Evolutionary conservation across 64 coral and sea anemone genomes (phyloP).

Genomic region (Orbicella faveolata): DNA sequence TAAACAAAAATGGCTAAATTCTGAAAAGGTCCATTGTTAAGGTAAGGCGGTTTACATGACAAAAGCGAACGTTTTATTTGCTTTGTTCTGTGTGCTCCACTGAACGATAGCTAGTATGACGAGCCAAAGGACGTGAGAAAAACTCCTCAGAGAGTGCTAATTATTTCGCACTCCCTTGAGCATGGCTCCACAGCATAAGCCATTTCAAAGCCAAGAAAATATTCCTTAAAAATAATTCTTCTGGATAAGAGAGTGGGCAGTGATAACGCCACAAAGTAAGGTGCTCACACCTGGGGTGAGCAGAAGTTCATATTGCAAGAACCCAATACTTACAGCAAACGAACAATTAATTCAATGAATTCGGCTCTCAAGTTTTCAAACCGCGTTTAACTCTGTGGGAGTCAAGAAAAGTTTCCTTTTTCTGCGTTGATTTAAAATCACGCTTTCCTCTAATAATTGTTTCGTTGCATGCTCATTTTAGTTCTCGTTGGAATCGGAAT

Average conservation of each 20-base stretch:
- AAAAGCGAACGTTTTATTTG: slow-evolving; percentile 19
- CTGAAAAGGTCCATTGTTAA: slow-evolving; percentile 23
- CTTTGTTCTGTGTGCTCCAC: slow-evolving; percentile 27
- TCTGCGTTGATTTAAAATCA: neutral
- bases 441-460: neutral
- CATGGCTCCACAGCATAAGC: neutral
- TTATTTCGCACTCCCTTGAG: slow-evolving; percentile 11
- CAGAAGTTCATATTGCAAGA: too few species aligned
- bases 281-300: neutral
- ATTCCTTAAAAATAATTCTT: neutral
- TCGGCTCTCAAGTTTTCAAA: too few species aligned
- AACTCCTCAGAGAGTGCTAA: slow-evolving; percentile 24
- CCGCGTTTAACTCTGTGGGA: too few species aligned
- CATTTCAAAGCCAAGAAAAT: neutral
- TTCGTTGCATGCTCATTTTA: slow-evolving; percentile 39
- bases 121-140: slow-evolving; percentile 24
- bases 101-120: neutral
- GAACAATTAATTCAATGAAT: too few species aligned
- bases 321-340: too few species aligned
- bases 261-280: neutral
- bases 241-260: too few species aligned
- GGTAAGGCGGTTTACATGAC: slow-evolving; percentile 7
- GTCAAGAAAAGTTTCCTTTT: neutral
- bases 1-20: slow-evolving; percentile 34
- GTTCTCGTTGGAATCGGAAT: neutral